These are phyloP conservation scores for Platysternon megacephalum DNA, from an alignment of 2,113 vertebrate genomes.

Conservation along the genomic window DNA sequence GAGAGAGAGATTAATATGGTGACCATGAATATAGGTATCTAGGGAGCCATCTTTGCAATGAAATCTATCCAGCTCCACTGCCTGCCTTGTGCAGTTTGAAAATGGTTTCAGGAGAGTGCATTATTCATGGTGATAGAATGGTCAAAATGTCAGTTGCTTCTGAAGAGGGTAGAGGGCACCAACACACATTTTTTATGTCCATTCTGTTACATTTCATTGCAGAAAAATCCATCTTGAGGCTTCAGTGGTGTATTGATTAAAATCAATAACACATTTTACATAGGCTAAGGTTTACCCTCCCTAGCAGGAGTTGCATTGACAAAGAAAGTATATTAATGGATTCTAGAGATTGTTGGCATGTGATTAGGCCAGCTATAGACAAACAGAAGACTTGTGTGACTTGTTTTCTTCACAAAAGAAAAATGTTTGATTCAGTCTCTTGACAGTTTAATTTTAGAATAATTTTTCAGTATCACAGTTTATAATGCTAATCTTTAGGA, in stretches of 20 bases:
- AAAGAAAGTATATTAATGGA: not conserved
- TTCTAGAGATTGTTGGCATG: not conserved
- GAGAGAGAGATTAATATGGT: not conserved
- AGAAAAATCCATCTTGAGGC: not conserved
- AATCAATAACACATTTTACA: slow-evolving; percentile 8
- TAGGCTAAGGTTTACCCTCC: not conserved
- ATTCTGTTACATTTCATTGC: not conserved
- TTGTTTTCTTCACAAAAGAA: not conserved
- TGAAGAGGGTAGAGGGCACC: not conserved
- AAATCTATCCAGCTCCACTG: slow-evolving; percentile 14
- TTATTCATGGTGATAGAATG: not conserved
- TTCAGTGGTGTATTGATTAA: slow-evolving; percentile 10
- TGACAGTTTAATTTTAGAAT: not conserved
- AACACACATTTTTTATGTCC: not conserved
- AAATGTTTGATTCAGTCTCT: not conserved
- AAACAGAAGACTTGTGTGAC: not conserved
- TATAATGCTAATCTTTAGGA: not conserved
- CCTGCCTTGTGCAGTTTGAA: slow-evolving; percentile 48
- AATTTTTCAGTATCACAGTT: not conserved
- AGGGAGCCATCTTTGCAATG: not conserved
- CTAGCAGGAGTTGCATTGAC: not conserved
- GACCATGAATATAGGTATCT: not conserved
- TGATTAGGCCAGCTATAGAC: not conserved
- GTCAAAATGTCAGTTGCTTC: slow-evolving; percentile 29
- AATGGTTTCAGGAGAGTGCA: slow-evolving; percentile 23